A percentile compares a stretch with the other conserved stretches of the same genome.
Evolutionary conservation across 2,797 vertebrate genomes (phyloP).

Genomic region (Cossypha caffra): DNA sequence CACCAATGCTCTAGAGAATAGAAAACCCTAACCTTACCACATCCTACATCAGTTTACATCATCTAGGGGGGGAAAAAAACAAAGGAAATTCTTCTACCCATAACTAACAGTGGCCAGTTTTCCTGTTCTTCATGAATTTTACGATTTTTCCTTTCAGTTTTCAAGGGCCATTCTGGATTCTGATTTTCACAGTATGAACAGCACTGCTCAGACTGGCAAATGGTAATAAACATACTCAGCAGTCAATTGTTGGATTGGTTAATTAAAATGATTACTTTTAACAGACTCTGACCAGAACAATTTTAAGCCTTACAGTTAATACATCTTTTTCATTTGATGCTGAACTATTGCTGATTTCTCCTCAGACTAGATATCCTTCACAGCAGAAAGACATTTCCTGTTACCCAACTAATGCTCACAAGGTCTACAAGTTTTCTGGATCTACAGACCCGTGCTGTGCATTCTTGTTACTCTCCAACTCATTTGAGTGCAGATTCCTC

Average conservation of each 20-base stretch:
- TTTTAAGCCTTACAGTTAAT: not conserved
- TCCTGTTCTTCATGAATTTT: not conserved
- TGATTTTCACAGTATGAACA: not conserved
- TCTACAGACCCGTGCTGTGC: not conserved
- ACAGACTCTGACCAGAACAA: not conserved
- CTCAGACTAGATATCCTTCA: not conserved
- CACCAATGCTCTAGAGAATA: not conserved
- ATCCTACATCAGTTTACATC: not conserved
- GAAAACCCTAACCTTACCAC: not conserved
- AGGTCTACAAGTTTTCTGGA: not conserved
- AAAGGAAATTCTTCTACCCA: not conserved
- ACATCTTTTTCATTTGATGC: not conserved
- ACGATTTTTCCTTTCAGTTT: not conserved
- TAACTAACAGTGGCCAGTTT: not conserved
- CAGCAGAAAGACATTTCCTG: not conserved
- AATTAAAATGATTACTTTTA: not conserved
- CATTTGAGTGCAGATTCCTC: not conserved
- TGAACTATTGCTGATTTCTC: not conserved
- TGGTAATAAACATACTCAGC: not conserved
- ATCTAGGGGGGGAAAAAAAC: rapidly evolving
- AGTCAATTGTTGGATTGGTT: not conserved
- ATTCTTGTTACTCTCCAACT: not conserved
- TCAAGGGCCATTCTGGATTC: not conserved
- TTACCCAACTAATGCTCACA: not conserved
- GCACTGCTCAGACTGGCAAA: not conserved